phyloP scores from a whole-genome alignment of 2,888 invertebrate genomes.

The Dione vanillae region DNA sequence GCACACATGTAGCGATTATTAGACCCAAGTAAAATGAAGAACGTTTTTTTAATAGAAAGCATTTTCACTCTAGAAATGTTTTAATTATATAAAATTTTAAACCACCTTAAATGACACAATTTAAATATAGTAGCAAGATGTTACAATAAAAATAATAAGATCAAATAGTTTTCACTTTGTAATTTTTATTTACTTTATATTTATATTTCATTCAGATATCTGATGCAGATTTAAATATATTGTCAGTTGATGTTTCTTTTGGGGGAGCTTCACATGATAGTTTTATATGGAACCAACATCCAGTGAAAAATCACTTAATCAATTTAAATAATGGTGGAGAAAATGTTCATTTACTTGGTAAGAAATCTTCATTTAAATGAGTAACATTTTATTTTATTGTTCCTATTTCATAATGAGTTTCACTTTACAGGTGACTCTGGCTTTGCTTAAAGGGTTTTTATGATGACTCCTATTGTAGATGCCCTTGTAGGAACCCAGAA shows the following conservation, averaged over 20 bases:
- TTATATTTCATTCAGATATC: slow-evolving; percentile 24
- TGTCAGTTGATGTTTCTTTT: slow-evolving; percentile 36
- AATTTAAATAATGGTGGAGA: too few species aligned
- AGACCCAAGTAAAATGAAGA: slow-evolving; percentile 36
- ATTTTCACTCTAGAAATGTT: slow-evolving; percentile 37
- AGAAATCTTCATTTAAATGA: too few species aligned
- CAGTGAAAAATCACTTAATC: too few species aligned
- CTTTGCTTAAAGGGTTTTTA: slow-evolving; percentile 30
- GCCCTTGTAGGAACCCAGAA: slow-evolving; percentile 5
- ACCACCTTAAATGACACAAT: neutral
- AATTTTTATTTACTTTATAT: too few species aligned
- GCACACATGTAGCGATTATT: slow-evolving; percentile 30
- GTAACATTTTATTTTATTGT: neutral
- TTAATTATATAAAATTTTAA: slow-evolving; percentile 22
- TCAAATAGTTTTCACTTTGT: neutral
- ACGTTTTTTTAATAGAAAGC: slow-evolving; percentile 35
- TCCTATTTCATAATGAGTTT: neutral
- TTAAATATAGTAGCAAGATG: neutral
- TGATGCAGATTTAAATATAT: slow-evolving; percentile 35
- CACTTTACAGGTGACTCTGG: slow-evolving; percentile 28
- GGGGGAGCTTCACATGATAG: slow-evolving; percentile 35
- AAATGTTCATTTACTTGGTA: too few species aligned
- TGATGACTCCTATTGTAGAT: slow-evolving; percentile 31
- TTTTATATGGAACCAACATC: too few species aligned
- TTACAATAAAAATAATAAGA: neutral